Percentiles rank a stretch among this genome's conserved stretches.
phyloP scores from a whole-genome alignment of 1,140 invertebrate genomes.

The Musca domestica region DNA sequence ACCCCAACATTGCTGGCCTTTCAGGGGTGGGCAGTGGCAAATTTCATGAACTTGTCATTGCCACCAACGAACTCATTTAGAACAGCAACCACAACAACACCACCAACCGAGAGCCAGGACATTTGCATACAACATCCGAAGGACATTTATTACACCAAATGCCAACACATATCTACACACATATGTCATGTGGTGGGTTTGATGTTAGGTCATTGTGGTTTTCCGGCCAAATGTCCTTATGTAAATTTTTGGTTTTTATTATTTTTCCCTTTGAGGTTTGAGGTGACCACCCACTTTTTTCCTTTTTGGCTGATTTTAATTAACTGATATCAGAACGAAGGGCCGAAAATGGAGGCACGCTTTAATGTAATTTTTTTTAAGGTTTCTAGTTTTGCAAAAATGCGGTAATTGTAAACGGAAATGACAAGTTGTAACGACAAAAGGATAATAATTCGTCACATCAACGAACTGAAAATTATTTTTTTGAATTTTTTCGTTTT shows the following conservation, averaged over 20 bases:
- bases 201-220: slow-evolving; percentile 4
- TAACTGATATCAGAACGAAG: neutral
- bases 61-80: neutral
- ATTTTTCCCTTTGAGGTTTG: too few relatives aligned
- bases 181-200: too few relatives aligned
- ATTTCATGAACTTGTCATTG: neutral
- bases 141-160: too few relatives aligned
- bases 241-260: neutral
- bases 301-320: neutral
- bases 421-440: slow-evolving; percentile 11
- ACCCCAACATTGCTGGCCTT: neutral
- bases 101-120: neutral
- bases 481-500: too few relatives aligned
- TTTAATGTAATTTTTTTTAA: too few relatives aligned
- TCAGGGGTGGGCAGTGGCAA: neutral
- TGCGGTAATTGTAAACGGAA: too few relatives aligned
- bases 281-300: too few relatives aligned
- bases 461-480: too few relatives aligned
- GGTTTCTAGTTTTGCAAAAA: too few relatives aligned
- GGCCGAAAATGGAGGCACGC: too few relatives aligned
- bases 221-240: neutral
- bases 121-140: too few relatives aligned
- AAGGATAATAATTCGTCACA: slow-evolving; percentile 11
- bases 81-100: neutral
- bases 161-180: too few relatives aligned